Evolutionary conservation across 2,888 invertebrate species (phyloP).

Genomic region (Aphidius colemani): DNA sequence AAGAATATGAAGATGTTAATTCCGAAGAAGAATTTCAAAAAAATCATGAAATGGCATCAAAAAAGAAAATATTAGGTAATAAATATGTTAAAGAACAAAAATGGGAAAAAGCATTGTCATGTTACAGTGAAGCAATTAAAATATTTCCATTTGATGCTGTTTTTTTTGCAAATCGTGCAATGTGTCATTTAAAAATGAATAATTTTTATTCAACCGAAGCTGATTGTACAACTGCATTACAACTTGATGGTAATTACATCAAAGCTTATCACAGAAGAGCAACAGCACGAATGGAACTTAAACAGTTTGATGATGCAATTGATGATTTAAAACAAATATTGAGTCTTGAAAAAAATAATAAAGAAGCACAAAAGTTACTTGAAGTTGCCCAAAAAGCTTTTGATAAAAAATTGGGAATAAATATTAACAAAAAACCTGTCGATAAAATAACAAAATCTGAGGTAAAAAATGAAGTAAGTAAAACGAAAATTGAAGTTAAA

Average conservation of each 20-base stretch:
- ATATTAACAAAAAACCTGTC: slow-evolving; percentile 38
- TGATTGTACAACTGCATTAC: slow-evolving; percentile 82
- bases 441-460: slow-evolving; percentile 27
- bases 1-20: slow-evolving; percentile 61
- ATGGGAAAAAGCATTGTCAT: slow-evolving; percentile 83
- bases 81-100: slow-evolving; percentile 75
- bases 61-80: slow-evolving; percentile 84
- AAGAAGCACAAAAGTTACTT: slow-evolving; percentile 69
- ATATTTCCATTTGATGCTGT: slow-evolving; percentile 78
- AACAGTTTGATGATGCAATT: slow-evolving; percentile 73
- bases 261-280: slow-evolving; percentile 87
- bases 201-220: slow-evolving; percentile 73
- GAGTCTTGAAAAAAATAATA: slow-evolving; percentile 79
- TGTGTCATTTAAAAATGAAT: slow-evolving; percentile 82
- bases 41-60: slow-evolving; percentile 66
- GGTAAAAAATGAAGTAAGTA: too few species aligned
- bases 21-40: slow-evolving; percentile 62
- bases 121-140: slow-evolving; percentile 87
- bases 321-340: slow-evolving; percentile 74
- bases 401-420: slow-evolving; percentile 46
- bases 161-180: slow-evolving; percentile 85
- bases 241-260: slow-evolving; percentile 76
- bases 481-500: too few species aligned
- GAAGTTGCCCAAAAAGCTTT: slow-evolving; percentile 64
- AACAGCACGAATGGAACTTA: slow-evolving; percentile 73